phyloP scores from a whole-genome alignment of 2,113 vertebrate species.

The Microtus richardsoni region DNA sequence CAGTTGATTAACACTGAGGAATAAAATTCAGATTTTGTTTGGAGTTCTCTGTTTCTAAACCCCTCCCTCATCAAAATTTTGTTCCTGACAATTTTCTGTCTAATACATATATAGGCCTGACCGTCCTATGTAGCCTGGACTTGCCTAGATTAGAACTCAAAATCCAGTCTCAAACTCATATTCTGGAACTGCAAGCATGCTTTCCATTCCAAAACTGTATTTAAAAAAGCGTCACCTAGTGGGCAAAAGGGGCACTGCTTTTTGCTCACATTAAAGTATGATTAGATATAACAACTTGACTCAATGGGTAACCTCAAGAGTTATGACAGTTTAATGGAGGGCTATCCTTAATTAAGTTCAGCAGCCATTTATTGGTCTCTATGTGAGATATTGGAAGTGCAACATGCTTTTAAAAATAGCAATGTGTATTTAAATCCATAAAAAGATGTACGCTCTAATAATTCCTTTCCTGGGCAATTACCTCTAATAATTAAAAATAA shows the following conservation, averaged over 20 bases:
- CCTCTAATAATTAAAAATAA: neutral
- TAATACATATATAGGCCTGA: neutral
- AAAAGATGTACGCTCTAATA: neutral
- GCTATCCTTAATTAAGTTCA: constrained; percentile 32
- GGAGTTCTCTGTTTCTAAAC: neutral
- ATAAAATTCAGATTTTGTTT: neutral
- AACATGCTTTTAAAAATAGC: neutral
- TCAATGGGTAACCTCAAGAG: neutral
- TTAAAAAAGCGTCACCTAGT: constrained; percentile 37
- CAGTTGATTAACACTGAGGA: neutral
- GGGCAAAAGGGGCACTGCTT: neutral
- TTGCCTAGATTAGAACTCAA: neutral
- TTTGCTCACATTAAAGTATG: neutral
- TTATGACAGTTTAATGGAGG: neutral
- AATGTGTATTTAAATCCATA: neutral
- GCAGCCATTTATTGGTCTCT: constrained; percentile 9
- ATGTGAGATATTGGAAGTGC: neutral
- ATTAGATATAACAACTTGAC: neutral
- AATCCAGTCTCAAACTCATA: neutral
- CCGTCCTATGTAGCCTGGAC: neutral
- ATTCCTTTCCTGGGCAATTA: constrained; percentile 28
- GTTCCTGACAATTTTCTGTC: neutral
- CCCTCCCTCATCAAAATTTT: too few relatives aligned
- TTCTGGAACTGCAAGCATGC: neutral
- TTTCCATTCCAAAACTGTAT: constrained; percentile 7